Conservation (phyloP, 2,888 invertebrate species). For the Altica lythri region DNA sequence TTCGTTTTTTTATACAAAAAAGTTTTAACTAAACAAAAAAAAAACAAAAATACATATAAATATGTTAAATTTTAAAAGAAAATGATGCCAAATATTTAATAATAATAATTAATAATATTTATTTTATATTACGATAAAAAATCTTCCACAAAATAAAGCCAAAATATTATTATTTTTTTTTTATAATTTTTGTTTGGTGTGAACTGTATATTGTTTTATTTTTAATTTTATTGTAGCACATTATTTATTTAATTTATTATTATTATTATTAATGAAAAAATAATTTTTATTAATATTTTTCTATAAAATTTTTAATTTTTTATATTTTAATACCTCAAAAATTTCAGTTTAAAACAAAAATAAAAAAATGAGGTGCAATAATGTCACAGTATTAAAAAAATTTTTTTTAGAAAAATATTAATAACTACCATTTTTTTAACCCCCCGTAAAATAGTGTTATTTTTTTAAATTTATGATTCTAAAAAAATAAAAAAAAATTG, state of each 20-base stretch:
- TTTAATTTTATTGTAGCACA: conserved; percentile 37
- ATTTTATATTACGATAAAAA: conserved; percentile 40
- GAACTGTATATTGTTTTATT: too few relatives aligned
- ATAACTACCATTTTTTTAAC: too few relatives aligned
- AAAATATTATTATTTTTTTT: too few relatives aligned
- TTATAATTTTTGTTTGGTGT: too few relatives aligned
- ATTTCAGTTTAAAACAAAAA: conserved; percentile 20
- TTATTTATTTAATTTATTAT: conserved; percentile 41
- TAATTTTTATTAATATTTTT: conserved; percentile 35
- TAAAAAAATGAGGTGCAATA: conserved; percentile 38
- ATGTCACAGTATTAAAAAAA: conserved; percentile 35
- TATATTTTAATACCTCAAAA: conserved; percentile 20
- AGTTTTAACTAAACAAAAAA: too few relatives aligned
- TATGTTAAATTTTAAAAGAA: conserved; percentile 52
- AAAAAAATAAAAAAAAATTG: too few relatives aligned
- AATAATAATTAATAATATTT: conserved; percentile 45
- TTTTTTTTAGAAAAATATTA: too few relatives aligned
- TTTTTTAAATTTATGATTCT: too few relatives aligned
- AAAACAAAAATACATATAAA: too few relatives aligned
- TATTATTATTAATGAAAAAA: conserved; percentile 18
- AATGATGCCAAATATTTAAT: conserved; percentile 57
- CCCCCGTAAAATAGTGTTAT: too few relatives aligned
- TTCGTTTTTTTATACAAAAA: too few relatives aligned
- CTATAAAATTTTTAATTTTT: conserved; percentile 15
- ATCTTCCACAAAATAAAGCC: conserved; percentile 47